phyloP scores from a whole-genome alignment of 2,113 vertebrate genomes.

The Poeciliopsis prolifica region DNA sequence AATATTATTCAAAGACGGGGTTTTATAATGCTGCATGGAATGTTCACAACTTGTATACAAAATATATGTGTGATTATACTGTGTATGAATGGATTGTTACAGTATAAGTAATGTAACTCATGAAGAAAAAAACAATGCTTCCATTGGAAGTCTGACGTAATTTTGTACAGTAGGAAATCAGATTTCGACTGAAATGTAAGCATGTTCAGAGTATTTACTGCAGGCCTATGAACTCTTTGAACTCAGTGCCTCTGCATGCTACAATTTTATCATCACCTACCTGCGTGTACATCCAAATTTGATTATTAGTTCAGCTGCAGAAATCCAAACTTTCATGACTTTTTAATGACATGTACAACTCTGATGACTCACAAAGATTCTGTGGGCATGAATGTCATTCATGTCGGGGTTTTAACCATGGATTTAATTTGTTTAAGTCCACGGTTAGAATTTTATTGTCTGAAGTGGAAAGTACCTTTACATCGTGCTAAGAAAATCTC shows the following conservation, averaged over 20 bases:
- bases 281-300: conserved; percentile 64
- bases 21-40: conserved; percentile 76
- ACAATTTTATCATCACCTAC: conserved; percentile 45
- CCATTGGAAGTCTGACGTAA: conserved; percentile 49
- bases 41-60: conserved; percentile 60
- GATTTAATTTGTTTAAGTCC: neutral
- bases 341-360: neutral
- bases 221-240: conserved; percentile 57
- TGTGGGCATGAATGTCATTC: neutral
- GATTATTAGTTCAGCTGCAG: conserved; percentile 34
- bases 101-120: conserved; percentile 53
- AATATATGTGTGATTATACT: conserved; percentile 60
- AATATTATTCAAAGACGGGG: conserved; percentile 34
- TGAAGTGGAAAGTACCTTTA: too few relatives aligned
- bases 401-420: neutral
- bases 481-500: too few relatives aligned
- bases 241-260: conserved; percentile 82
- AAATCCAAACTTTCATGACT: conserved; percentile 11
- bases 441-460: too few relatives aligned
- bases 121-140: conserved; percentile 58
- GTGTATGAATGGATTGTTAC: conserved; percentile 56
- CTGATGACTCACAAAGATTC: neutral
- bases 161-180: conserved; percentile 52
- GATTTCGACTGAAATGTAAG: conserved; percentile 58
- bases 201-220: conserved; percentile 66